Conservation (phyloP, 1,140 invertebrate genomes). For the Caenorhabditis latens region DNA sequence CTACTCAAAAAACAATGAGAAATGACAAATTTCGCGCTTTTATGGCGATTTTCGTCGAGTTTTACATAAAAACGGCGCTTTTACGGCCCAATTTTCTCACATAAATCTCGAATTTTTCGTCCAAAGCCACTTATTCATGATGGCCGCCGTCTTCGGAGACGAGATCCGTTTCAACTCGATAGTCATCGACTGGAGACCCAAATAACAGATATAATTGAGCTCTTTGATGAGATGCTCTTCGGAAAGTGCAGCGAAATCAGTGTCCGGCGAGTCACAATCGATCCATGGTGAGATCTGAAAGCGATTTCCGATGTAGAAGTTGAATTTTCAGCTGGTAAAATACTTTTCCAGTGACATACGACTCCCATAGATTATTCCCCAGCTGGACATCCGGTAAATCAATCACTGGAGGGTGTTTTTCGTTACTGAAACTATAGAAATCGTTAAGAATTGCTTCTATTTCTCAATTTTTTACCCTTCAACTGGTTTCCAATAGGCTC, state of each 20-base stretch:
- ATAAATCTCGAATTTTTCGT: conserved; percentile 55
- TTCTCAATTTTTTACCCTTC: conserved; percentile 15
- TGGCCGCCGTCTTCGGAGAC: conserved; percentile 67
- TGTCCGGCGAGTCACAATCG: conserved; percentile 70
- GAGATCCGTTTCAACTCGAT: conserved; percentile 65
- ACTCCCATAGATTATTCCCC: conserved; percentile 68
- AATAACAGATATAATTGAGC: conserved; percentile 68
- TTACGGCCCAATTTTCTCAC: not conserved
- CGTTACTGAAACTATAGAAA: not conserved
- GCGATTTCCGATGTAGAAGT: not conserved
- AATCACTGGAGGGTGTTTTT: conserved; percentile 59
- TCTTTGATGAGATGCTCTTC: conserved; percentile 62
- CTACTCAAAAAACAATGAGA: no score
- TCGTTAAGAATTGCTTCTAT: not conserved
- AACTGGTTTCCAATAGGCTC: conserved; percentile 27
- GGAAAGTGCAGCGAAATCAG: conserved; percentile 67
- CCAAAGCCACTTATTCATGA: conserved; percentile 68
- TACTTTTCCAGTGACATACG: conserved; percentile 68
- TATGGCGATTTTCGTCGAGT: not conserved
- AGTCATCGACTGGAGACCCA: conserved; percentile 68
- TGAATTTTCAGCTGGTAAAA: not conserved
- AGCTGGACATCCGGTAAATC: conserved; percentile 71
- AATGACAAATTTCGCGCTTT: not conserved
- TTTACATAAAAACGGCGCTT: not conserved
- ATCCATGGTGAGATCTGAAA: conserved; percentile 70